Conservation (phyloP, 2,113 vertebrate species). For the Hippocampus mohnikei region DNA sequence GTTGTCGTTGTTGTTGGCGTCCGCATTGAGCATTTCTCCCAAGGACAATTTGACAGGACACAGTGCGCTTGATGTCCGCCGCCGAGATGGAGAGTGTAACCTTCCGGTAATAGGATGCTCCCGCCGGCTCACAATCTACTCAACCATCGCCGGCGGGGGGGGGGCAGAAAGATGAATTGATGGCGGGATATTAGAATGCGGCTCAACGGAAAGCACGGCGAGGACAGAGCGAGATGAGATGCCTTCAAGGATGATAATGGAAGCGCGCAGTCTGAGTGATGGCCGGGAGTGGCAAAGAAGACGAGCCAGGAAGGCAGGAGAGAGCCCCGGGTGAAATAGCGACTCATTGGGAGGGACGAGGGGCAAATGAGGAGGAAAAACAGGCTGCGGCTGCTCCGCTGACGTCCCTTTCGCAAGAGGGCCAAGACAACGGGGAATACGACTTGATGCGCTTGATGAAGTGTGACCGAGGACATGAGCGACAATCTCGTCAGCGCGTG, state of each 20-base stretch:
- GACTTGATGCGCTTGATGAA: not conserved
- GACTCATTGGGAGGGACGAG: slow-evolving; percentile 29
- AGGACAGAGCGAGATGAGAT: slow-evolving; percentile 40
- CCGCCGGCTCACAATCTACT: slow-evolving; percentile 59
- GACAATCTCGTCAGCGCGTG: not conserved
- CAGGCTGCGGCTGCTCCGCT: not conserved
- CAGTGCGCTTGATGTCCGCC: slow-evolving; percentile 44
- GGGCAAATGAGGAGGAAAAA: slow-evolving; percentile 9
- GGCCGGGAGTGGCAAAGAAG: slow-evolving; percentile 17
- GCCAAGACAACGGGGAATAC: not conserved
- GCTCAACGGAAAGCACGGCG: slow-evolving; percentile 18
- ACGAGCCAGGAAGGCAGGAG: slow-evolving; percentile 10
- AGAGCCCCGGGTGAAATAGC: slow-evolving; percentile 20
- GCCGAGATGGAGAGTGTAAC: slow-evolving; percentile 61
- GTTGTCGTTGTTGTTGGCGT: not conserved
- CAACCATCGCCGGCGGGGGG: slow-evolving; percentile 44
- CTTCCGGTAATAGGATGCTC: slow-evolving; percentile 61
- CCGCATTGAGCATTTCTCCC: slow-evolving; percentile 46
- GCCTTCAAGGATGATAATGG: not conserved
- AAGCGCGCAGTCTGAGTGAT: slow-evolving; percentile 45
- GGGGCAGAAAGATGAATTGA: slow-evolving; percentile 33
- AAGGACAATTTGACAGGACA: slow-evolving; percentile 58
- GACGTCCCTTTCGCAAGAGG: not conserved
- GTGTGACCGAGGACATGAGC: slow-evolving; percentile 8
- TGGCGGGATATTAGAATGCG: slow-evolving; percentile 38